phyloP scores from a whole-genome alignment of 2,888 invertebrate genomes.

The Aleiodes testaceus region DNA sequence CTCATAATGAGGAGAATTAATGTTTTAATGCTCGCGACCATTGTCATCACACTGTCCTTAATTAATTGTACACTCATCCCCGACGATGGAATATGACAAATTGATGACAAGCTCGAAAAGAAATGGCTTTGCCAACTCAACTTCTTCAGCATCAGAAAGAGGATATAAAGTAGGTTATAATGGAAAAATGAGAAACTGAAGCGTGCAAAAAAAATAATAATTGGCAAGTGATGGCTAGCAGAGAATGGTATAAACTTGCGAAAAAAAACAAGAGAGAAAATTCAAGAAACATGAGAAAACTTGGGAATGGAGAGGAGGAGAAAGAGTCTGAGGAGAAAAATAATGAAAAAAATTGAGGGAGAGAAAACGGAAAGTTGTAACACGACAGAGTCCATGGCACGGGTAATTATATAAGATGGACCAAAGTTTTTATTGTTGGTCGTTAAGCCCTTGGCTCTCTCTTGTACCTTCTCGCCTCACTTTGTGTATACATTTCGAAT shows the following conservation, averaged over 20 bases:
- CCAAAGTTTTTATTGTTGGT: conserved; percentile 51
- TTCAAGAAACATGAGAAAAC: conserved; percentile 30
- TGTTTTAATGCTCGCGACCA: no score
- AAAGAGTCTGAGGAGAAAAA: neutral
- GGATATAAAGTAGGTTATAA: neutral
- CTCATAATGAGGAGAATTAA: no score
- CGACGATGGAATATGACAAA: no score
- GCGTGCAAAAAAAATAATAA: conserved; percentile 13
- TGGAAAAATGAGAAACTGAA: conserved; percentile 5
- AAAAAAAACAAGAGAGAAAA: neutral
- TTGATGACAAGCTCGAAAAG: neutral
- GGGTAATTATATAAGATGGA: conserved; percentile 50
- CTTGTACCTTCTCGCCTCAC: conserved; percentile 18
- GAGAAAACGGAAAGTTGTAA: conserved; percentile 38
- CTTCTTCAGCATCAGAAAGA: neutral
- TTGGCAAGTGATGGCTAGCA: conserved; percentile 33
- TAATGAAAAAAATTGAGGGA: conserved; percentile 2
- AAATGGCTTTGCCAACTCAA: no score
- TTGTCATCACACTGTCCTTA: no score
- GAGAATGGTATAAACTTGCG: conserved; percentile 28
- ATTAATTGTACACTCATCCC: no score
- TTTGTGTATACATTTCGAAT: conserved; percentile 26
- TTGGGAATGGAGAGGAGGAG: neutral
- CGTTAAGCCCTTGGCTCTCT: conserved; percentile 35
- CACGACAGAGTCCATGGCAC: conserved; percentile 45